Evolutionary conservation across 2,888 invertebrate genomes (phyloP).

Genomic region (Caenorhabditis parvicauda): DNA sequence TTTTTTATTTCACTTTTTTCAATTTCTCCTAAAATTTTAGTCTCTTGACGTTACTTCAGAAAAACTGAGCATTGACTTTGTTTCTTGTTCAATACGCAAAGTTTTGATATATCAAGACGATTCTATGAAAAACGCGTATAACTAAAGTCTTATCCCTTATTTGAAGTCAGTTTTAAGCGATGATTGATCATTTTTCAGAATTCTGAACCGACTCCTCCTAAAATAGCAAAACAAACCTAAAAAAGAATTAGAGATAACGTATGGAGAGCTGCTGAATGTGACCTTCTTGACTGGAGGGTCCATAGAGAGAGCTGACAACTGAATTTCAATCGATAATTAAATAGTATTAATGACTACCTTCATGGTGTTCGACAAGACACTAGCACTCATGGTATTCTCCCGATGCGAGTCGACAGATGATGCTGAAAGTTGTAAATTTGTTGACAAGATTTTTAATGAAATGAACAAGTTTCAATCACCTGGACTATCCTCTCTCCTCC

Average conservation of each 20-base stretch:
- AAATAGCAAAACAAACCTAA: constrained; percentile 14
- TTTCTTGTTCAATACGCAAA: too few relatives aligned
- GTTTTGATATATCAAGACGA: too few relatives aligned
- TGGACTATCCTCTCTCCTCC: constrained; percentile 23
- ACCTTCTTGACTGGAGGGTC: constrained; percentile 20
- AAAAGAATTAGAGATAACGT: constrained; percentile 31
- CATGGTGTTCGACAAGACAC: background rate
- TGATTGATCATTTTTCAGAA: background rate
- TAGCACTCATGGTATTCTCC: constrained; percentile 4
- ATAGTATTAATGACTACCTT: constrained; percentile 3
- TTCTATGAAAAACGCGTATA: too few relatives aligned
- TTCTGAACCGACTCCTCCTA: background rate
- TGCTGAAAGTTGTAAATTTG: too few relatives aligned
- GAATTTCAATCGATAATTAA: too few relatives aligned
- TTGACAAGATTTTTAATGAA: too few relatives aligned
- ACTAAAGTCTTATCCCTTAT: background rate
- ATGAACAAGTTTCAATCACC: too few relatives aligned
- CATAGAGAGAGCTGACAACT: background rate
- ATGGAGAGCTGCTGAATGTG: constrained; percentile 24
- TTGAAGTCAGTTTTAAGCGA: background rate
- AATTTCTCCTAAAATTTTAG: too few relatives aligned
- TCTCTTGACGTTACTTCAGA: too few relatives aligned
- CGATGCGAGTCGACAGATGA: background rate
- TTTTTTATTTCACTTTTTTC: too few relatives aligned
- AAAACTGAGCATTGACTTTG: background rate